phyloP scores from a whole-genome alignment of 2,797 vertebrate species.

The Lepidocolaptes lacrymiger region DNA sequence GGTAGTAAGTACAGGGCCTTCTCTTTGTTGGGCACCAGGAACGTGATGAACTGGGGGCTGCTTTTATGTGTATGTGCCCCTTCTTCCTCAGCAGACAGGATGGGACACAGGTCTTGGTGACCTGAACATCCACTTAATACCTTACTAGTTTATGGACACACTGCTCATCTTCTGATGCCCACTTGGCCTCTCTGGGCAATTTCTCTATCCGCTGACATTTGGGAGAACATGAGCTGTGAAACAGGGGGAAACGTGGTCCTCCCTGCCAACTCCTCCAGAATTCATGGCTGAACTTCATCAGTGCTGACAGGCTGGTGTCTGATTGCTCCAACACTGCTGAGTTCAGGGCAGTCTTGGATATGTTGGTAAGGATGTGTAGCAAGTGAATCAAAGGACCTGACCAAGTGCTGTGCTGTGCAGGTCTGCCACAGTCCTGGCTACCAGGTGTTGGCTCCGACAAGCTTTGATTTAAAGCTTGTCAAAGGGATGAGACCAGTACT shows the following conservation, averaged over 20 bases:
- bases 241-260: fast-evolving
- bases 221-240: not conserved
- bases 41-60: not conserved
- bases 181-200: not conserved
- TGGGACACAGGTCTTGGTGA: not conserved
- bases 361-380: not conserved
- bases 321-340: not conserved
- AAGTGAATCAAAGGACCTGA: not conserved
- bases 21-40: not conserved
- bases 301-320: not conserved
- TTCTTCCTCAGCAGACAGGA: not conserved
- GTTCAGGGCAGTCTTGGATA: not conserved
- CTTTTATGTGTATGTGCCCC: not conserved
- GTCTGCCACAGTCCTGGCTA: not conserved
- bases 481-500: not conserved
- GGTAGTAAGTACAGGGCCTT: not conserved
- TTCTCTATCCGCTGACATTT: not conserved
- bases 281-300: not conserved
- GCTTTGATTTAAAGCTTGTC: not conserved
- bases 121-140: not conserved
- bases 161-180: not conserved
- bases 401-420: not conserved
- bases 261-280: not conserved
- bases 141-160: not conserved
- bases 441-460: not conserved